phyloP scores from a whole-genome alignment of 2,797 vertebrate species.

The Lemur catta region DNA sequence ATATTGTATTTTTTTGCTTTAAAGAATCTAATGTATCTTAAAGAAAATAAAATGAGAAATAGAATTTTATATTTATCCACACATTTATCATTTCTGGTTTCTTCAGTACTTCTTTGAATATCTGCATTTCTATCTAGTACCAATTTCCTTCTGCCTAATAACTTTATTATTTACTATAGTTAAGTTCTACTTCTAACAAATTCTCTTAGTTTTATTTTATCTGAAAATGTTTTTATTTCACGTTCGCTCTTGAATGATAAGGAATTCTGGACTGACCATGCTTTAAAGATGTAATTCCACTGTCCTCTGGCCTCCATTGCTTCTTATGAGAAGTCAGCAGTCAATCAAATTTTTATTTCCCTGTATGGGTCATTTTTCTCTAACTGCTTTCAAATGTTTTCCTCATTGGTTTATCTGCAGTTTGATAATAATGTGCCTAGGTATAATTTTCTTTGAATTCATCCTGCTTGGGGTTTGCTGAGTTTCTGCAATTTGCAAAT shows the following conservation, averaged over 20 bases:
- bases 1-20: background rate
- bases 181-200: background rate
- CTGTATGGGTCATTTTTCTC: background rate
- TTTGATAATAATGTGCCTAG: background rate
- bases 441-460: background rate
- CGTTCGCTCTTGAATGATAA: background rate
- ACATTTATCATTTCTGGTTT: background rate
- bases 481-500: background rate
- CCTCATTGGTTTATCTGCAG: background rate
- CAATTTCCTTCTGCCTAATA: background rate
- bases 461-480: background rate
- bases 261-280: background rate
- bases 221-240: background rate
- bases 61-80: background rate
- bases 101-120: slow-evolving; percentile 17
- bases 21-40: background rate
- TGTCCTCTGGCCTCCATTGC: no score
- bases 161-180: background rate
- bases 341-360: background rate
- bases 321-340: background rate
- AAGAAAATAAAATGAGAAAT: background rate
- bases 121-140: slow-evolving; percentile 8
- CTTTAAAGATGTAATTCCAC: background rate
- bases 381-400: background rate
- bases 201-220: background rate